A percentile compares a stretch with the other conserved stretches of the same genome.
Evolutionary conservation across 2,888 invertebrate species (phyloP).

Genomic region (Polyommatus iphigenia): DNA sequence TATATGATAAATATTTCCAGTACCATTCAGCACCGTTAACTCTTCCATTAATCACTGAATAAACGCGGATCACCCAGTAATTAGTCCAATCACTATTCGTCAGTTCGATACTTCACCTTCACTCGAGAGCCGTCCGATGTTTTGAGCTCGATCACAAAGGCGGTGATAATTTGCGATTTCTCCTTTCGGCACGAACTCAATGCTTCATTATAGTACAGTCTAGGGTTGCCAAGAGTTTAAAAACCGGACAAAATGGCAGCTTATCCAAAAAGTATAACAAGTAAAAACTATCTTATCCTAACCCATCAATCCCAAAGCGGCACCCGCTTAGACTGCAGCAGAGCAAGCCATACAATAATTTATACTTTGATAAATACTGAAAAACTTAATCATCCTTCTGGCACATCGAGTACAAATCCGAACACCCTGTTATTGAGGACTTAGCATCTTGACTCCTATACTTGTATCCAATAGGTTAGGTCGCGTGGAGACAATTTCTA

Average conservation of each 20-base stretch:
- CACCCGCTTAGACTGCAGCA: no score
- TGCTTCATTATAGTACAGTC: constrained; percentile 2
- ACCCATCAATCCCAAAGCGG: no score
- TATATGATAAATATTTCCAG: neutral
- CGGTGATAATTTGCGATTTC: constrained; percentile 28
- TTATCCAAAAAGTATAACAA: neutral
- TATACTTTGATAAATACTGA: no score
- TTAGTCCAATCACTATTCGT: neutral
- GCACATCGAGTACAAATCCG: no score
- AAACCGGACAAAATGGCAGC: neutral
- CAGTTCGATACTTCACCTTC: neutral
- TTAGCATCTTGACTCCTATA: no score
- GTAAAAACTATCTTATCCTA: no score
- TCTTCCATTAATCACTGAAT: neutral
- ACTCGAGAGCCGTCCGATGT: constrained; percentile 3
- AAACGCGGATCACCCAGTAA: neutral
- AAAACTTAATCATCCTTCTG: no score
- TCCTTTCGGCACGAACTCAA: constrained; percentile 24
- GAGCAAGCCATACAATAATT: no score
- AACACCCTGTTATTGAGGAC: no score
- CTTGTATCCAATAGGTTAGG: no score
- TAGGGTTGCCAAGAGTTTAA: neutral
- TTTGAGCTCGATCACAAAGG: constrained; percentile 17
- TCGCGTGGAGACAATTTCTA: no score
- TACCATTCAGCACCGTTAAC: neutral